These are phyloP conservation scores for Schizaphis graminum DNA, from an alignment of 2,888 invertebrate species.

Conservation along the genomic window DNA sequence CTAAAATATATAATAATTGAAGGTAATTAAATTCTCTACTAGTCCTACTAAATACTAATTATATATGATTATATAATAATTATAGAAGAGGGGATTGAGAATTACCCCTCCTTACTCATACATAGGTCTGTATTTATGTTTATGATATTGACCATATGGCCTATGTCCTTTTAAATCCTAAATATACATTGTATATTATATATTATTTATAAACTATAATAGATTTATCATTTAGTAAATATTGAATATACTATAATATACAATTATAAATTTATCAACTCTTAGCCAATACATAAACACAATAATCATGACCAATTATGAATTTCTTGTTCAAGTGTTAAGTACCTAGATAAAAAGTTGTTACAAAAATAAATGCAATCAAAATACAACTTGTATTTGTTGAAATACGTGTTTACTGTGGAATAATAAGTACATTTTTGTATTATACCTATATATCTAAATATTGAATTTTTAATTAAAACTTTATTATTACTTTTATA, in stretches of 20 bases:
- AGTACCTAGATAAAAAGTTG: not conserved
- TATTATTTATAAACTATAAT: conserved; percentile 12
- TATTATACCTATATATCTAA: not conserved
- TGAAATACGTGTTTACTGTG: not conserved
- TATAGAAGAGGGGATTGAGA: too few species aligned
- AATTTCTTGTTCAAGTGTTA: not conserved
- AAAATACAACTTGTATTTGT: not conserved
- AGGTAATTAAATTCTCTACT: too few species aligned
- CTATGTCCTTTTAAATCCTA: not conserved
- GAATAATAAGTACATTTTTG: not conserved
- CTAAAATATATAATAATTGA: too few species aligned
- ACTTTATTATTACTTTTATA: not conserved
- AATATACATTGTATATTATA: not conserved
- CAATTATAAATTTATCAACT: not conserved
- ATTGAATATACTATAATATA: not conserved
- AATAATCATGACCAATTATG: not conserved
- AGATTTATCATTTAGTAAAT: not conserved
- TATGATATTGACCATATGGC: not conserved
- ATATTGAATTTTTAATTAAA: not conserved
- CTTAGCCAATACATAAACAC: not conserved
- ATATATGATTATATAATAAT: too few species aligned
- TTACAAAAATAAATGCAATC: not conserved
- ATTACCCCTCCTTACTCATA: not conserved
- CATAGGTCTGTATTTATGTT: not conserved
- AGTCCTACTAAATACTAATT: too few species aligned